phyloP scores from a whole-genome alignment of 2,888 invertebrate species.

The Oscheius sp. region DNA sequence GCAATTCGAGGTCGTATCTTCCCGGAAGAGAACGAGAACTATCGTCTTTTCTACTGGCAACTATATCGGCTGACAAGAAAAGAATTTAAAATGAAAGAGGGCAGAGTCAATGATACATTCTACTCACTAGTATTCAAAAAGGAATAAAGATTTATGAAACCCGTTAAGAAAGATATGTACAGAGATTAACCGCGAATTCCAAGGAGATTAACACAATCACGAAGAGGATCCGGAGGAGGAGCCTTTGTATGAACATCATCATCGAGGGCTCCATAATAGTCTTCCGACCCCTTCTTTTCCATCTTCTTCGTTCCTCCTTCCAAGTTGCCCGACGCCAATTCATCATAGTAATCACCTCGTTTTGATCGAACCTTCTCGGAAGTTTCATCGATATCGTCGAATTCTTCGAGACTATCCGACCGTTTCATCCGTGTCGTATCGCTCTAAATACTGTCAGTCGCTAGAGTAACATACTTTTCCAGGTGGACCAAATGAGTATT shows the following conservation, averaged over 20 bases:
- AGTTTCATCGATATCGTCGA: slow-evolving; percentile 7
- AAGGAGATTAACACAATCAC: slow-evolving; percentile 46
- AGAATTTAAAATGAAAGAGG: neutral
- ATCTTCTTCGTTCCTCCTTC: neutral
- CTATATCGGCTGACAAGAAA: neutral
- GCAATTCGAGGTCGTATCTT: slow-evolving; percentile 14
- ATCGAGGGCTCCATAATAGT: slow-evolving; percentile 45
- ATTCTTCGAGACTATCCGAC: slow-evolving; percentile 6
- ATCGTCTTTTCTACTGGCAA: slow-evolving; percentile 27
- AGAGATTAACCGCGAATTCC: slow-evolving; percentile 32
- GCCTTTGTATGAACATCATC: slow-evolving; percentile 28
- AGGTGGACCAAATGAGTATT: slow-evolving; percentile 41
- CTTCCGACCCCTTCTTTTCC: slow-evolving; percentile 26
- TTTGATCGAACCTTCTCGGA: neutral
- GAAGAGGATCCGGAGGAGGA: slow-evolving; percentile 22
- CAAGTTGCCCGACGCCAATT: slow-evolving; percentile 5
- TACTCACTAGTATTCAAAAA: slow-evolving; percentile 8
- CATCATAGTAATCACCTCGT: slow-evolving; percentile 47
- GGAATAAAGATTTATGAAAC: slow-evolving; percentile 11
- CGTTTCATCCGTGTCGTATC: slow-evolving; percentile 37
- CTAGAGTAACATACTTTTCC: slow-evolving; percentile 15
- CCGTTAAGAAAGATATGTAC: slow-evolving; percentile 21
- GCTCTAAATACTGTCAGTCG: neutral
- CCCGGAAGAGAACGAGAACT: slow-evolving; percentile 32
- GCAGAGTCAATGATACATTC: neutral